Percentiles rank a stretch among this genome's conserved stretches.
These are phyloP conservation scores for Glomeris marginata DNA, from an alignment of 2,888 invertebrate species.

Conservation along the genomic window DNA sequence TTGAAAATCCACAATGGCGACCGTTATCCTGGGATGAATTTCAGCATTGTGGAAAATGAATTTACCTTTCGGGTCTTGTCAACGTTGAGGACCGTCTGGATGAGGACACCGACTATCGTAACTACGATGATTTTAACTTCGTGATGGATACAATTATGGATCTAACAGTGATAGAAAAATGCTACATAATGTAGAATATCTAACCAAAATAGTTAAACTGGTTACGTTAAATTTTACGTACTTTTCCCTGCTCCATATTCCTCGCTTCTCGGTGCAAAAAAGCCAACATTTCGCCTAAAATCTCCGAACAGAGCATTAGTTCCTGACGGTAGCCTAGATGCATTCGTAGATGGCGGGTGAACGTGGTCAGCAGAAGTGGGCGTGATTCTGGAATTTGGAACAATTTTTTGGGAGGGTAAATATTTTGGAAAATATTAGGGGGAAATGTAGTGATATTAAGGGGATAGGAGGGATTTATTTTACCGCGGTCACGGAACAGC, in stretches of 20 bases:
- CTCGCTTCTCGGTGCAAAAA: slow-evolving; percentile 38
- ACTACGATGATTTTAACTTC: slow-evolving; percentile 70
- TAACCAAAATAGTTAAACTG: slow-evolving; percentile 3
- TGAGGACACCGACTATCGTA: slow-evolving; percentile 64
- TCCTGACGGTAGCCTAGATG: slow-evolving; percentile 71
- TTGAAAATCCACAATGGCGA: background rate
- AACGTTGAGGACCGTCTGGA: slow-evolving; percentile 67
- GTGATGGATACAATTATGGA: slow-evolving; percentile 49
- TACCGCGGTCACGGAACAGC: slow-evolving; percentile 55
- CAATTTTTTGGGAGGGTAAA: no score
- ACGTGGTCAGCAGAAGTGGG: slow-evolving; percentile 61
- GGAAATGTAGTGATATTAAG: background rate
- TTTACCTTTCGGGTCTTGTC: slow-evolving; percentile 43
- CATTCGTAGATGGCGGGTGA: slow-evolving; percentile 68
- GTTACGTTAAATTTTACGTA: slow-evolving; percentile 3
- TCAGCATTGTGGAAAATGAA: background rate
- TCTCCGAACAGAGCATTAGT: slow-evolving; percentile 65
- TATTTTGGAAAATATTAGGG: no score
- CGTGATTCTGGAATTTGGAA: slow-evolving; percentile 51
- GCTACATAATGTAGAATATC: background rate
- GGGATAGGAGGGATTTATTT: slow-evolving; percentile 8
- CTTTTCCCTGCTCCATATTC: slow-evolving; percentile 24
- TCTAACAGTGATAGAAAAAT: slow-evolving; percentile 20
- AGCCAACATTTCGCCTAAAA: slow-evolving; percentile 67
- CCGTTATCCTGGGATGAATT: background rate